A percentile compares a stretch with the other conserved stretches of the same genome.
phyloP scores from a whole-genome alignment of 2,888 invertebrate genomes.

The Lasioglossum leucozonium region DNA sequence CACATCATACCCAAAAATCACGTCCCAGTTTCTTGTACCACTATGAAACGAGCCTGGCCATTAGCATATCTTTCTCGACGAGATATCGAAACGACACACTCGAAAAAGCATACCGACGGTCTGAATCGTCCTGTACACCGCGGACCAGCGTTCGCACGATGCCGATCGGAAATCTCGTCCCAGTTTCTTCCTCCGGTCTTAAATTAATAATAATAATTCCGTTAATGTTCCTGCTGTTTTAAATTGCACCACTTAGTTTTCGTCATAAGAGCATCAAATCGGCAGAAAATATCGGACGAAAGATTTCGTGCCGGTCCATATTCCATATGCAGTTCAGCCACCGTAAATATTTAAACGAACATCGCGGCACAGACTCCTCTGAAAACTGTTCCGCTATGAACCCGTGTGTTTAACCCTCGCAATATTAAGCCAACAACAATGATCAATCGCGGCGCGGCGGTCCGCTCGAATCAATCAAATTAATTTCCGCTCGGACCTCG shows the following conservation, averaged over 20 bases:
- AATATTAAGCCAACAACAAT: neutral
- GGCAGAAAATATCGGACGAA: too few relatives aligned
- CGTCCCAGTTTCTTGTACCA: neutral
- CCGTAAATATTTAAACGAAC: neutral
- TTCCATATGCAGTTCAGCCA: too few relatives aligned
- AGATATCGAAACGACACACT: neutral
- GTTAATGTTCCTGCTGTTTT: too few relatives aligned
- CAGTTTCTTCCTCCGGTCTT: neutral
- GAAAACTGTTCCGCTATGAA: neutral
- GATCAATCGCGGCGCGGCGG: neutral
- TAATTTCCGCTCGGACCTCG: neutral
- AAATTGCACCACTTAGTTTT: too few relatives aligned
- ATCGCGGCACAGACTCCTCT: neutral
- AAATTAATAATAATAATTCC: too few relatives aligned
- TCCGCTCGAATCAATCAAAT: neutral
- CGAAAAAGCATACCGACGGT: neutral
- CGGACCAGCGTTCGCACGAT: neutral
- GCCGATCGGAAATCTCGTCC: neutral
- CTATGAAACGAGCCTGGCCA: neutral
- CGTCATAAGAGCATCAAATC: too few relatives aligned
- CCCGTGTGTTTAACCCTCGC: neutral
- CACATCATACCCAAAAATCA: neutral
- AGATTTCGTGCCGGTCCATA: too few relatives aligned
- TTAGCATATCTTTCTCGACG: neutral
- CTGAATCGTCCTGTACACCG: neutral